A percentile compares a stretch with the other conserved stretches of the same genome.
Evolutionary conservation across 2,797 vertebrate genomes (phyloP).

Genomic region (Bufotes viridis): DNA sequence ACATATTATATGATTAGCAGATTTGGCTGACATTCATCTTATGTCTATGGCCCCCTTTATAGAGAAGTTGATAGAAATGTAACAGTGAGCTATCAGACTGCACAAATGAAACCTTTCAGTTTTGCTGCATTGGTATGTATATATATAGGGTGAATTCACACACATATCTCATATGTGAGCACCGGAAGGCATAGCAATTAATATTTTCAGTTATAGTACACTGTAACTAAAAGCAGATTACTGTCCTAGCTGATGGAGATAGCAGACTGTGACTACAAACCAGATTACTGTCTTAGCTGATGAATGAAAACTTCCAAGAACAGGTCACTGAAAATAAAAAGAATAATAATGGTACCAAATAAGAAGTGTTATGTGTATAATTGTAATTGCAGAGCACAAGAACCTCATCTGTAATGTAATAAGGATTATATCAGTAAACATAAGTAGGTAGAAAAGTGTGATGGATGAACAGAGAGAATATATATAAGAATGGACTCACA

Average conservation of each 20-base stretch:
- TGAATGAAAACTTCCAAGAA: slow-evolving; percentile 9
- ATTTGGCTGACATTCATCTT: no score
- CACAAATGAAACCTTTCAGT: neutral
- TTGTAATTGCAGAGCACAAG: neutral
- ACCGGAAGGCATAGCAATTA: no score
- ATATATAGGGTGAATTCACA: no score
- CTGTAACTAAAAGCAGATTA: no score
- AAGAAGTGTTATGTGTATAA: neutral
- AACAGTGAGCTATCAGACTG: neutral
- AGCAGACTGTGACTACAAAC: neutral
- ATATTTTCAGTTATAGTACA: no score
- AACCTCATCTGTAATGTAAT: neutral
- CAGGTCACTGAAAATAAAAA: neutral
- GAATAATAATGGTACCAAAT: neutral
- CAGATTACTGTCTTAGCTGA: slow-evolving; percentile 15
- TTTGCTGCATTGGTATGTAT: no score
- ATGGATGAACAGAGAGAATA: slow-evolving; percentile 30
- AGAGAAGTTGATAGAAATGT: no score
- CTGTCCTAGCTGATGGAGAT: neutral
- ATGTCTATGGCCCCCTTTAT: no score
- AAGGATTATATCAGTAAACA: slow-evolving; percentile 16
- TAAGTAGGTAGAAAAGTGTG: slow-evolving; percentile 26
- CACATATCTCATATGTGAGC: no score
- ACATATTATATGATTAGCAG: no score
- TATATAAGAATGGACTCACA: slow-evolving; percentile 32